phyloP scores from a whole-genome alignment of 30 jellyfish, hydroid and myxozoan genomes.

The Hydra vulgaris region DNA sequence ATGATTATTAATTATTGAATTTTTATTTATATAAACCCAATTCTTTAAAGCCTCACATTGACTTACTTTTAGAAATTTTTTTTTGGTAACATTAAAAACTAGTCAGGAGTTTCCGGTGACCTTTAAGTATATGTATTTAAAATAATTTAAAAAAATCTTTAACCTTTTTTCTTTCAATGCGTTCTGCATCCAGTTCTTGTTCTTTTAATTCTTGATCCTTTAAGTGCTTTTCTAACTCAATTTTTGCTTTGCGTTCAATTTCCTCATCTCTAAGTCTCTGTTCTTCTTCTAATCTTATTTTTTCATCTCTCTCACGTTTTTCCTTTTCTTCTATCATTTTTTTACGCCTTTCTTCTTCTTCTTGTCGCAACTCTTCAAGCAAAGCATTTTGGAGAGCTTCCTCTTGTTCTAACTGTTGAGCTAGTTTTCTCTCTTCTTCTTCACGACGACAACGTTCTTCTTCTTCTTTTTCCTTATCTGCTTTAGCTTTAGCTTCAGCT shows the following conservation, averaged over 20 bases:
- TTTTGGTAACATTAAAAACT: too few species aligned
- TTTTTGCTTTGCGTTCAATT: constrained; percentile 28
- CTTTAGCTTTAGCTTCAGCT: constrained; percentile 38
- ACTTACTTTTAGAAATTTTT: too few species aligned
- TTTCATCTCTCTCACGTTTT: constrained; percentile 25
- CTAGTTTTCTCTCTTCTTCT: constrained; percentile 35
- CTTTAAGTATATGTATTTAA: too few species aligned
- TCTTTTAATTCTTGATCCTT: constrained; percentile 28
- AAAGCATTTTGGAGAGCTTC: constrained; percentile 16
- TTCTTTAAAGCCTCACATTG: too few species aligned
- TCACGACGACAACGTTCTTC: constrained; percentile 13
- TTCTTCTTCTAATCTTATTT: constrained; percentile 17
- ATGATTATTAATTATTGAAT: too few species aligned
- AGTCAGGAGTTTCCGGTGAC: too few species aligned
- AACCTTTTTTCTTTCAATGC: constrained; percentile 35
- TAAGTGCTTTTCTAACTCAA: constrained; percentile 17
- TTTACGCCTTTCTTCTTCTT: constrained; percentile 33
- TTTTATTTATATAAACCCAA: too few species aligned
- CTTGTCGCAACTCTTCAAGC: constrained; percentile 20
- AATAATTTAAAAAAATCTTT: too few species aligned
- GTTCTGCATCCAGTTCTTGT: constrained; percentile 31
- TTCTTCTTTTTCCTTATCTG: constrained; percentile 37
- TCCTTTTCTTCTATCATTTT: constrained; percentile 31
- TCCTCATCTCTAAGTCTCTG: constrained; percentile 31
- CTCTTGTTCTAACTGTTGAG: constrained; percentile 22